Percentiles rank a stretch among this genome's conserved stretches.
Evolutionary conservation across 1,140 invertebrate species (phyloP).

Genomic region (Maniola jurtina): DNA sequence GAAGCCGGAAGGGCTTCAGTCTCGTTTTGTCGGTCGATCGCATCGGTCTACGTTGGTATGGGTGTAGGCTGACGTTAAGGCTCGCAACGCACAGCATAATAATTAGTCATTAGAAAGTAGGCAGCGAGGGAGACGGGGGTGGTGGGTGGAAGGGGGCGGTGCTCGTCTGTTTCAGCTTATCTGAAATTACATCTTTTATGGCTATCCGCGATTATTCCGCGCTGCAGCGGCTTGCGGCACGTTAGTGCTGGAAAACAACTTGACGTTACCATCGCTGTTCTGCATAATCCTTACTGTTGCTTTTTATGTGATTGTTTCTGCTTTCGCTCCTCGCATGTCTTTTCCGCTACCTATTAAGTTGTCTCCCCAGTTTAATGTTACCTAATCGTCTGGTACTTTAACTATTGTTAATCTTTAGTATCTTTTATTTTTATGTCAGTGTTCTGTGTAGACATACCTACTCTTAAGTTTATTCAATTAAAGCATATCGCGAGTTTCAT

Average conservation of each 20-base stretch:
- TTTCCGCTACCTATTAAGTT: slow-evolving; percentile 13
- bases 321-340: slow-evolving; percentile 12
- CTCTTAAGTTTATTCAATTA: not conserved
- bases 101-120: slow-evolving; percentile 79
- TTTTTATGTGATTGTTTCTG: slow-evolving; percentile 58
- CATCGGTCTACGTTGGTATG: slow-evolving; percentile 20
- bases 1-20: too few species aligned
- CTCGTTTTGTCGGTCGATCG: too few species aligned
- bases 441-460: too few species aligned
- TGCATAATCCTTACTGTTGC: slow-evolving; percentile 68
- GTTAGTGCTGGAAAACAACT: slow-evolving; percentile 67
- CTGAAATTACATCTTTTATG: slow-evolving; percentile 79
- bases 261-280: slow-evolving; percentile 64
- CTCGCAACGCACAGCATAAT: slow-evolving; percentile 77
- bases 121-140: slow-evolving; percentile 53
- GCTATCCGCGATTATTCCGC: slow-evolving; percentile 77
- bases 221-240: slow-evolving; percentile 73
- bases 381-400: not conserved
- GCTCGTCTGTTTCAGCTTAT: slow-evolving; percentile 78
- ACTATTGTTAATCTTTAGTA: not conserved
- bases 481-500: not conserved
- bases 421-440: not conserved
- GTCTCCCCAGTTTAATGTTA: slow-evolving; percentile 10
- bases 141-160: slow-evolving; percentile 51
- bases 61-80: slow-evolving; percentile 58